phyloP scores from a whole-genome alignment of 2,113 vertebrate species.

The Solea senegalensis region DNA sequence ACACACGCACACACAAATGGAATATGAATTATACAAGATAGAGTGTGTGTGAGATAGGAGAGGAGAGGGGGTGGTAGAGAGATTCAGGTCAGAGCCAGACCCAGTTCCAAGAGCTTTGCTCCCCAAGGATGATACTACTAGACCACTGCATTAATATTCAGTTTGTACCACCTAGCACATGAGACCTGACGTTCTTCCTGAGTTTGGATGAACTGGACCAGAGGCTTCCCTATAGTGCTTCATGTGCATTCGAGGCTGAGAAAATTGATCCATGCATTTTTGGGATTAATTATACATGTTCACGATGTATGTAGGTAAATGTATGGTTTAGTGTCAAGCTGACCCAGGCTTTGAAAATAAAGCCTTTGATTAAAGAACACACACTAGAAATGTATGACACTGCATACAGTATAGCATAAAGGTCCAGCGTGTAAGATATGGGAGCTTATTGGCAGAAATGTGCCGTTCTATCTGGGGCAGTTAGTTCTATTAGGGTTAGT shows the following conservation, averaged over 20 bases:
- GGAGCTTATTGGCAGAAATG: no score
- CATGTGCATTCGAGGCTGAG: neutral
- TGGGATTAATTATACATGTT: conserved; percentile 49
- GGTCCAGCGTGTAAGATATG: no score
- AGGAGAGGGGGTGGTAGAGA: conserved; percentile 38
- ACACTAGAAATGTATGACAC: neutral
- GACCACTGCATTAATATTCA: conserved; percentile 74
- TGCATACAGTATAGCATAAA: no score
- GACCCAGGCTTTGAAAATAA: neutral
- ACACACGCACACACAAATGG: neutral
- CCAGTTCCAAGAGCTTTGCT: conserved; percentile 70
- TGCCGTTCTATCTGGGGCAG: no score
- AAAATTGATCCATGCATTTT: conserved; percentile 16
- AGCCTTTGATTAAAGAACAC: neutral
- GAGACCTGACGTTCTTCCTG: conserved; percentile 44
- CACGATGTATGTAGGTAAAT: conserved; percentile 4
- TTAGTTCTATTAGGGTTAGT: no score
- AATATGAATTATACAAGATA: conserved; percentile 77
- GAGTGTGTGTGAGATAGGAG: neutral
- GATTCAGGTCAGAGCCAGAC: conserved; percentile 80
- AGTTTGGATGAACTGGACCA: conserved; percentile 35
- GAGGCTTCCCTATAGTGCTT: conserved; percentile 5
- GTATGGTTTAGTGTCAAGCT: conserved; percentile 13
- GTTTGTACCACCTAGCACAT: conserved; percentile 57
- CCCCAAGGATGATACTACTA: conserved; percentile 69